Conservation (phyloP, 1,140 invertebrate genomes). For the Bathynomus jamesi region DNA sequence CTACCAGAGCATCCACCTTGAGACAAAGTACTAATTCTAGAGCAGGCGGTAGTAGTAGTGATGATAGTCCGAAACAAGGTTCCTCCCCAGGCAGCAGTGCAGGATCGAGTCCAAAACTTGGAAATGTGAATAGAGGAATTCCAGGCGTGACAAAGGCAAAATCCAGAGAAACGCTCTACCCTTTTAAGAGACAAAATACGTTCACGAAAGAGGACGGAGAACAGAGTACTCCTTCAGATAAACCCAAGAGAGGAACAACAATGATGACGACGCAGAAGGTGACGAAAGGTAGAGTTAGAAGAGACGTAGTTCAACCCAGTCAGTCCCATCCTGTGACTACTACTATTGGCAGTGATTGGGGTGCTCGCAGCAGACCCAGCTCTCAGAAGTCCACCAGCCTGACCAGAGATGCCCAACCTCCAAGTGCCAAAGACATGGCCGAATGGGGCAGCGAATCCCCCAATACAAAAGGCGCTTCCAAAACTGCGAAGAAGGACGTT, state of each 20-base stretch:
- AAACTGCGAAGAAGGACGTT: constrained; percentile 54
- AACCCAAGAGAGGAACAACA: constrained; percentile 36
- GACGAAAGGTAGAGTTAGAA: constrained; percentile 33
- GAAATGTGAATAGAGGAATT: constrained; percentile 2
- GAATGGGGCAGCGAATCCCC: constrained; percentile 44
- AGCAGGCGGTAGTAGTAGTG: constrained; percentile 27
- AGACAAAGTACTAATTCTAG: constrained; percentile 40
- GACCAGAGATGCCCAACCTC: constrained; percentile 31
- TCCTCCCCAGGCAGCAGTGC: constrained; percentile 36
- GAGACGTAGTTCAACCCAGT: constrained; percentile 31
- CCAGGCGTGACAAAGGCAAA: constrained; percentile 25
- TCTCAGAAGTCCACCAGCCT: constrained; percentile 30
- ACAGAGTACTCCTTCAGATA: constrained; percentile 35
- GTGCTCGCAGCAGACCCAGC: background rate
- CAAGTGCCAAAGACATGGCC: constrained; percentile 29
- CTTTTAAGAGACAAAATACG: constrained; percentile 68
- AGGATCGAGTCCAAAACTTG: constrained; percentile 26
- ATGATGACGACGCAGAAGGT: constrained; percentile 39
- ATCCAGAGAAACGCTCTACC: constrained; percentile 23
- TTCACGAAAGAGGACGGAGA: constrained; percentile 69
- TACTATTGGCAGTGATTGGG: constrained; percentile 7
- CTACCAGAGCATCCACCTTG: constrained; percentile 42
- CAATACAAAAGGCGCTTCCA: constrained; percentile 34
- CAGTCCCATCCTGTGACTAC: constrained; percentile 14
- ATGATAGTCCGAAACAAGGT: constrained; percentile 25